These are phyloP conservation scores for Theretra japonica DNA, from an alignment of 2,888 invertebrate genomes.

Conservation along the genomic window DNA sequence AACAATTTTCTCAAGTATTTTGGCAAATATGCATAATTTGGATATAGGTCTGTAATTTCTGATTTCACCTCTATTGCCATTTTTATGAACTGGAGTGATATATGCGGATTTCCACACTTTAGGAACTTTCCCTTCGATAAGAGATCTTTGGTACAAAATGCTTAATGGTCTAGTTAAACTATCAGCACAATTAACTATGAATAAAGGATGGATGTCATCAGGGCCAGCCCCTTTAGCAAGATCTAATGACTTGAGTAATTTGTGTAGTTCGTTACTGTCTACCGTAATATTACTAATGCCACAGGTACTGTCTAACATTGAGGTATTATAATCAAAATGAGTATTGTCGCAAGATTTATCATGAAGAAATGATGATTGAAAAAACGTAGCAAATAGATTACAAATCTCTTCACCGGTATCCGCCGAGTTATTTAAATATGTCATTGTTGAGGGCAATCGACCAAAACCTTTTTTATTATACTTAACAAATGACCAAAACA, in stretches of 20 bases:
- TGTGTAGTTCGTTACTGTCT: not conserved
- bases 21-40: conserved; percentile 37
- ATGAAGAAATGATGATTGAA: not conserved
- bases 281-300: not conserved
- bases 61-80: conserved; percentile 29
- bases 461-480: not conserved
- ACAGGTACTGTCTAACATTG: not conserved
- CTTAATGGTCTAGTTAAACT: conserved; percentile 30
- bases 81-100: conserved; percentile 36
- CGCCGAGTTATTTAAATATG: not conserved
- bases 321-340: not conserved
- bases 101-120: conserved; percentile 36
- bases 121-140: not conserved
- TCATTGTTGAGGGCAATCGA: not conserved
- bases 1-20: conserved; percentile 37
- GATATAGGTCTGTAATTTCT: conserved; percentile 40
- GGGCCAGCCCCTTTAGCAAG: conserved; percentile 38
- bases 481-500: conserved; percentile 5
- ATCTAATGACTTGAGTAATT: conserved; percentile 35
- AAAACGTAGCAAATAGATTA: not conserved
- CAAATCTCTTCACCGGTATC: not conserved
- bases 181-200: conserved; percentile 35
- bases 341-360: too few relatives aligned
- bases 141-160: conserved; percentile 34
- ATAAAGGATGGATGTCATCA: conserved; percentile 34